phyloP scores from a whole-genome alignment of 37 sponge, comb jelly and placozoan genomes.

The Aphrocallistes beatrix region DNA sequence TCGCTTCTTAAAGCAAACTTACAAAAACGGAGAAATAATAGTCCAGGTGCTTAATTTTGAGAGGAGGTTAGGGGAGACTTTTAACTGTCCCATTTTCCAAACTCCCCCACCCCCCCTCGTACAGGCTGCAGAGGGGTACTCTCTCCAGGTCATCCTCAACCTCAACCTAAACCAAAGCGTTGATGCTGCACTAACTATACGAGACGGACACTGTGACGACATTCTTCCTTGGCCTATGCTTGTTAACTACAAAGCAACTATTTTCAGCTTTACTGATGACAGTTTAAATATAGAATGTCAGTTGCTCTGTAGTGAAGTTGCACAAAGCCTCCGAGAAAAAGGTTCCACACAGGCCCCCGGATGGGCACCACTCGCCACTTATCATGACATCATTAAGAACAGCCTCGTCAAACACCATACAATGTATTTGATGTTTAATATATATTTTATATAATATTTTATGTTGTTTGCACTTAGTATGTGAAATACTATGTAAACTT shows the following conservation, averaged over 20 bases:
- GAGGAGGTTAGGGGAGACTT: neutral
- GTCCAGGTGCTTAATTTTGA: neutral
- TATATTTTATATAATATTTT: neutral
- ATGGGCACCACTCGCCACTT: neutral
- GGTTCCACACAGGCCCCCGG: neutral
- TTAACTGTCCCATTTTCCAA: neutral
- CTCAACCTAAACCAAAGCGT: neutral
- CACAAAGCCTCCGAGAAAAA: neutral
- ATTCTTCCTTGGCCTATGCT: constrained; percentile 4
- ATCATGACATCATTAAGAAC: neutral
- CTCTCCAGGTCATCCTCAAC: neutral
- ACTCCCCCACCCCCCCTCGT: neutral
- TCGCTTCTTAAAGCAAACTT: neutral
- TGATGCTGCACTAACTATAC: neutral
- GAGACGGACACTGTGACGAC: neutral
- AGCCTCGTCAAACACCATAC: neutral
- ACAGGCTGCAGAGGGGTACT: neutral
- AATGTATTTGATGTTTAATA: neutral
- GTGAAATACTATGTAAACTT: no score
- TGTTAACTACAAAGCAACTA: neutral
- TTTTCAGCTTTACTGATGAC: neutral
- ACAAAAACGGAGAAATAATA: neutral
- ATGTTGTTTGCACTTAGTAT: no score
- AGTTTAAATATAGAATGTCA: neutral
- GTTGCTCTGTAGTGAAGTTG: neutral